Conservation (phyloP, 2,888 invertebrate species). For the Endomychus coccineus region DNA sequence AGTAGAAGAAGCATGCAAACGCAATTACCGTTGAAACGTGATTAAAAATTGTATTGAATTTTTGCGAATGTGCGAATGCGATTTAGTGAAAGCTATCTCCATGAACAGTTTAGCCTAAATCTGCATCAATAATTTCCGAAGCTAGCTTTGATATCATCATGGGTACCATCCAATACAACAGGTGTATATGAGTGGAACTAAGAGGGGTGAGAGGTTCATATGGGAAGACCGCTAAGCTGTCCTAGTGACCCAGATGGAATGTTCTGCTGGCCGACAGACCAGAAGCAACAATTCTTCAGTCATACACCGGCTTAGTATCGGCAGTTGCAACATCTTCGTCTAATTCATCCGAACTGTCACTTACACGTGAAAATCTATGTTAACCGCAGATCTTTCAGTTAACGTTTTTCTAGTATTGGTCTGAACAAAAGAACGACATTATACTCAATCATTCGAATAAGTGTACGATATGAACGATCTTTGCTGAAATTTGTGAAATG, state of each 20-base stretch:
- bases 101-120: conserved; percentile 18
- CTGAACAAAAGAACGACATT: too few relatives aligned
- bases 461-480: too few relatives aligned
- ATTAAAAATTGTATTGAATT: too few relatives aligned
- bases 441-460: too few relatives aligned
- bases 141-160: too few relatives aligned
- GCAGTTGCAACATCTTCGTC: conserved; percentile 13
- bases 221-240: conserved; percentile 42
- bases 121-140: conserved; percentile 17
- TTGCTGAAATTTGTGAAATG: too few relatives aligned
- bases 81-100: conserved; percentile 27
- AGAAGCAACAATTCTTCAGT: conserved; percentile 35
- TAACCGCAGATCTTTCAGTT: not conserved
- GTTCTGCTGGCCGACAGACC: conserved; percentile 44
- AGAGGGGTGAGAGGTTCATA: conserved; percentile 32
- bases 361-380: conserved; percentile 10
- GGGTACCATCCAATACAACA: conserved; percentile 19
- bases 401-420: too few relatives aligned
- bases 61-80: conserved; percentile 9
- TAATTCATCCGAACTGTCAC: conserved; percentile 10
- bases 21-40: too few relatives aligned
- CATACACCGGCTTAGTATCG: conserved; percentile 32
- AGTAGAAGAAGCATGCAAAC: too few relatives aligned
- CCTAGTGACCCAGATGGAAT: conserved; percentile 43
- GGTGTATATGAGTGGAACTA: too few relatives aligned